Evolutionary conservation across 1,140 invertebrate genomes (phyloP).

Genomic region (Leguminivora glycinivorella): DNA sequence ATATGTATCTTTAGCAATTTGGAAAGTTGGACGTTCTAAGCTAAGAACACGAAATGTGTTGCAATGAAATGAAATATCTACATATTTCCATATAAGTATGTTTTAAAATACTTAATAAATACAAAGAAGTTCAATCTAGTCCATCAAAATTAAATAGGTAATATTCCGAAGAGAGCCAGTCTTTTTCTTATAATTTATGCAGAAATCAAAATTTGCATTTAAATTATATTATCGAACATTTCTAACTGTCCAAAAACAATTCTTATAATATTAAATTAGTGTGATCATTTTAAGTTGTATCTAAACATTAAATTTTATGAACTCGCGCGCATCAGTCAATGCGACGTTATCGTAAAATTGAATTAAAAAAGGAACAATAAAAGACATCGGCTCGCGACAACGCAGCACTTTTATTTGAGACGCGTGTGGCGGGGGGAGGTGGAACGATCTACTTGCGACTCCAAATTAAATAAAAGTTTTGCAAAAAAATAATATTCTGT

Average conservation of each 20-base stretch:
- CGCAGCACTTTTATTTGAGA: constrained; percentile 74
- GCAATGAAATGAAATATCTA: too few species aligned
- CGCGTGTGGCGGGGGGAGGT: constrained; percentile 59
- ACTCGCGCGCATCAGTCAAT: constrained; percentile 6
- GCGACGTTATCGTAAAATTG: constrained; percentile 71
- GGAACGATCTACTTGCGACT: not conserved
- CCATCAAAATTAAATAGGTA: too few species aligned
- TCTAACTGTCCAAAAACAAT: not conserved
- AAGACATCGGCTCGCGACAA: constrained; percentile 74
- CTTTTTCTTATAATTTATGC: not conserved
- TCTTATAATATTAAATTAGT: not conserved
- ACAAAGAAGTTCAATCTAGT: too few species aligned
- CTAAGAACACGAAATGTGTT: too few species aligned
- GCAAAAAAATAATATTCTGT: too few species aligned
- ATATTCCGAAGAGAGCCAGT: not conserved
- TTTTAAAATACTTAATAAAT: too few species aligned
- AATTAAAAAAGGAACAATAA: constrained; percentile 77
- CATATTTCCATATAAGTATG: too few species aligned
- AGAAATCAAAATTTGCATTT: not conserved
- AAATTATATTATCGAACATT: not conserved
- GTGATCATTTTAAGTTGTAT: not conserved
- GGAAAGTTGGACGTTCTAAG: too few species aligned
- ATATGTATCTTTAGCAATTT: too few species aligned
- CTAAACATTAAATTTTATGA: constrained; percentile 17
- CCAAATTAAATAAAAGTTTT: not conserved